phyloP scores from a whole-genome alignment of 1,140 invertebrate genomes.

The Musca vetustissima region DNA sequence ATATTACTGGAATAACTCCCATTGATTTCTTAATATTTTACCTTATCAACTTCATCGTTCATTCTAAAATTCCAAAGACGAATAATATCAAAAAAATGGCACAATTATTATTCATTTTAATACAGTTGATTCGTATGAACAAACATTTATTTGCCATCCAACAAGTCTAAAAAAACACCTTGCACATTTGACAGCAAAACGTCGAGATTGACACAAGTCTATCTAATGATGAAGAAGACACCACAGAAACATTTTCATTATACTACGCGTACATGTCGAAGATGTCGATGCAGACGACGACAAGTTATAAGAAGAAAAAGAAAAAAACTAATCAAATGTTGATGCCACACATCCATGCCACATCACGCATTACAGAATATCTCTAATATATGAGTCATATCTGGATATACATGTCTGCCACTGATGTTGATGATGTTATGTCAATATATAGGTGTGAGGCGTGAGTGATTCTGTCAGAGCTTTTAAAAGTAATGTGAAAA shows the following conservation, averaged over 20 bases:
- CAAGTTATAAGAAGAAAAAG: slow-evolving; percentile 1
- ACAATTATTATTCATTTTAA: too few relatives aligned
- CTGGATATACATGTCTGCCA: background rate
- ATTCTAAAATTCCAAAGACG: too few relatives aligned
- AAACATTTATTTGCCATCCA: too few relatives aligned
- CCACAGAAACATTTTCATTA: background rate
- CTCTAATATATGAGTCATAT: slow-evolving; percentile 6
- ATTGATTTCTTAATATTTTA: too few relatives aligned
- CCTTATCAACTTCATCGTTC: too few relatives aligned
- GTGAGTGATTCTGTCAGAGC: slow-evolving; percentile 11
- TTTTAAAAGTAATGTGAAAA: background rate
- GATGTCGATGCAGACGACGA: too few relatives aligned
- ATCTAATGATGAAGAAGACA: slow-evolving; percentile 15
- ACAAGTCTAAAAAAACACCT: too few relatives aligned
- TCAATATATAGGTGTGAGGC: background rate
- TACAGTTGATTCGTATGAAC: too few relatives aligned
- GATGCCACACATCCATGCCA: background rate
- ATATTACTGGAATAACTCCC: too few relatives aligned
- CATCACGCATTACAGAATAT: too few relatives aligned
- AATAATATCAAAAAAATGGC: too few relatives aligned
- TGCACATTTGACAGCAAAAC: background rate
- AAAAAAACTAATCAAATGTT: slow-evolving; percentile 21
- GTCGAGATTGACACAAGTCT: slow-evolving; percentile 17
- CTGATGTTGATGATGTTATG: background rate
- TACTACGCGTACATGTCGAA: too few relatives aligned